Percentiles rank a stretch among this genome's conserved stretches.
Conservation (phyloP, 2,797 vertebrate species). For the Channallabes apus region DNA sequence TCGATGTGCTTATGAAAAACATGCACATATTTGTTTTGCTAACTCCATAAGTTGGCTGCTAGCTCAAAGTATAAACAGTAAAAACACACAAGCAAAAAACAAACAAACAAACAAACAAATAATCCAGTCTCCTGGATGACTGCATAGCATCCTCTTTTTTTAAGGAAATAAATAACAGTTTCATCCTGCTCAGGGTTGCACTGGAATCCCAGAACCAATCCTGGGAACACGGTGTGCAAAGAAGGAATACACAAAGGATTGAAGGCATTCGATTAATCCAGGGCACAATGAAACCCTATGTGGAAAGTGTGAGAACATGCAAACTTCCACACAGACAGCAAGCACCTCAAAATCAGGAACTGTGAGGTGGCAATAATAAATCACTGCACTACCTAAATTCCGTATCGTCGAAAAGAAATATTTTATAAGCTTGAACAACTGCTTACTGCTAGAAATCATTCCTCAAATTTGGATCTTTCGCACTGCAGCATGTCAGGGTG, state of each 20-base stretch:
- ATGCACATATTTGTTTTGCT: neutral
- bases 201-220: neutral
- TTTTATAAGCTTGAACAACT: neutral
- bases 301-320: neutral
- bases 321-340: neutral
- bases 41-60: neutral
- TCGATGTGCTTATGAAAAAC: neutral
- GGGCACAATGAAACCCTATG: neutral
- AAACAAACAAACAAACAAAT: no score
- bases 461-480: neutral
- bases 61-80: neutral
- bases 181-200: neutral
- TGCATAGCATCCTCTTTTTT: neutral
- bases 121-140: neutral
- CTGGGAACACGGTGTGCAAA: neutral
- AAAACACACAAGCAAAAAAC: neutral
- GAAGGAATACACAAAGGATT: neutral
- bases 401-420: neutral
- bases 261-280: neutral
- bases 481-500: neutral
- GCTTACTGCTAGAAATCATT: slow-evolving; percentile 4
- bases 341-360: neutral
- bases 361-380: neutral
- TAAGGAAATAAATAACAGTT: neutral
- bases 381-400: neutral